Evolutionary conservation across 2,797 vertebrate genomes (phyloP), one percentile per base, ranked within the genome.

Genomic region (Chrysocyon brachyurus): DNA sequence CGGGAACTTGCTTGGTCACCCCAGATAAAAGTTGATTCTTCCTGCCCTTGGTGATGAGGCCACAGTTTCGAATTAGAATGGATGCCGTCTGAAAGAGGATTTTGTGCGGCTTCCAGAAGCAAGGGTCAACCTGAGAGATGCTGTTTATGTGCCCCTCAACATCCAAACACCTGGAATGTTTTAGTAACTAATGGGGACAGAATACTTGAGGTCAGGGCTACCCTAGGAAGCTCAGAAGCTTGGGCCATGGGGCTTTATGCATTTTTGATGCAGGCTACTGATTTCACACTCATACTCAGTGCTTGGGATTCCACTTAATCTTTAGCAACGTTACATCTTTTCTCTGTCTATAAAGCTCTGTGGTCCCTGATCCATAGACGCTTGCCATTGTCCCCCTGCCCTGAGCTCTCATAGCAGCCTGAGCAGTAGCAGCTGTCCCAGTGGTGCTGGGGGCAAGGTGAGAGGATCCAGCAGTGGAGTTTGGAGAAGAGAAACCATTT

Each of bases 371-470:
- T 52, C 54, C 57, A 14, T 4, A 28, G 31, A 70, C 3, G 1
- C 78, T 36, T 57, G 87, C 56, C 10, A 0, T 22, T 46, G 73
- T 36, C 75, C 14, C 63, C 54, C 49, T 33, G 59, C 54, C 28
- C 87, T 64, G 77, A 89, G 83, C 63, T 66, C 63, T 79, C 49
- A 2, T 4, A 14, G 70, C 1, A 1, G 12, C 24, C 2, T 2
- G 26, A n/a, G 19, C 5, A 31, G 1, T 10, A 57, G 85, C n/a
- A 3, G 28, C 33, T 24, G 72, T 2, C 52, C 12, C 3, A 31
- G 68, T 0, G 0, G 7, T 0, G 3, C 12, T 1, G 22, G 19
- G 31, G 57, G 0, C 0, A 1, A 33, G 24, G 24, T 7, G 5
- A 11, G 4, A 59, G 73, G 15, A 16, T 21, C 19, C 1, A 12